A percentile compares a stretch with the other conserved stretches of the same genome.
Evolutionary conservation across 2,113 vertebrate genomes (phyloP).

Genomic region (Guaruba guarouba): DNA sequence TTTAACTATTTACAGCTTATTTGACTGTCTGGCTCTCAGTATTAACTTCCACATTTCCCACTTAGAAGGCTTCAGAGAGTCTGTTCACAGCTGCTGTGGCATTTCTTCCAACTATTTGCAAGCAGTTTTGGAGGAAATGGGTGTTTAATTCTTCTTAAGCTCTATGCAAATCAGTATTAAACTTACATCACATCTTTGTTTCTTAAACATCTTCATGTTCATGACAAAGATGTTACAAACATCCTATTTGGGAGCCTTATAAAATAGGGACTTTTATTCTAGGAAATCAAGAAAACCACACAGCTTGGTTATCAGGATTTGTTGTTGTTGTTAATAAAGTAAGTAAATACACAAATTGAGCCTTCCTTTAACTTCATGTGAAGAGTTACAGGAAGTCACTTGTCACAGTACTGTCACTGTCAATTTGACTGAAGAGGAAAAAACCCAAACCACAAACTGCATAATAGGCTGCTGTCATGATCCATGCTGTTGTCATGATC

Average conservation of each 20-base stretch:
- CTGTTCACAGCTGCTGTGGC: neutral
- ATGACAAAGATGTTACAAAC: accelerated
- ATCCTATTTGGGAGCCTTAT: neutral
- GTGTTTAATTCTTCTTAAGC: neutral
- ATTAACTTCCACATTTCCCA: neutral
- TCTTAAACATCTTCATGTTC: neutral
- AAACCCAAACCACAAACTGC: neutral
- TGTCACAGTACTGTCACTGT: neutral
- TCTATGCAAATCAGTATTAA: neutral
- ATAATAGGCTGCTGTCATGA: neutral
- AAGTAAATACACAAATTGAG: neutral
- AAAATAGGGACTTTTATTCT: neutral
- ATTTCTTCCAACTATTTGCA: neutral
- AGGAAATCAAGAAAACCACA: neutral
- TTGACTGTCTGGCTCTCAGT: neutral
- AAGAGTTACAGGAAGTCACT: neutral
- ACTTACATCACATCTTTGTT: neutral
- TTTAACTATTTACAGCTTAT: neutral
- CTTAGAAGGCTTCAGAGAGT: neutral
- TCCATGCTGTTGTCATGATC: neutral
- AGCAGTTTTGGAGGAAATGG: neutral
- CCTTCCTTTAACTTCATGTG: neutral
- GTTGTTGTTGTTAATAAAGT: neutral
- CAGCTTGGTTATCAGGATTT: neutral
- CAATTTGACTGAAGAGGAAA: neutral